Evolutionary conservation across 2,113 vertebrate species (phyloP).

Genomic region (Paramormyrops kingsleyae): DNA sequence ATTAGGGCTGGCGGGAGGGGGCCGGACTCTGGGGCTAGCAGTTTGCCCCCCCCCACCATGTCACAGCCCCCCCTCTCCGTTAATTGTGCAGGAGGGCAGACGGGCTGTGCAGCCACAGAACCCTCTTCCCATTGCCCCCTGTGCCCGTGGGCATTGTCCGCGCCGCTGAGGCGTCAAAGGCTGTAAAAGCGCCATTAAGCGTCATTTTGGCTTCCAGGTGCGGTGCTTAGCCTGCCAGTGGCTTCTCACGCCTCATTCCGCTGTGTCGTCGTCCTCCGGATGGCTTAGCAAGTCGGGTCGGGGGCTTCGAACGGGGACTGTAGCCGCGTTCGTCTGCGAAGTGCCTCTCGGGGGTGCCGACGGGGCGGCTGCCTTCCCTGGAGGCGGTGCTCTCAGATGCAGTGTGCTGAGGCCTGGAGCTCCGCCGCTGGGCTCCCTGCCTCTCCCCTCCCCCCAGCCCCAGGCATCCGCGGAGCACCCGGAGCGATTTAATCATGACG

Average conservation of each 20-base stretch:
- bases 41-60: neutral
- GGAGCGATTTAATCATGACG: neutral
- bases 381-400: neutral
- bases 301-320: neutral
- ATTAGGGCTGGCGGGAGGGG: neutral
- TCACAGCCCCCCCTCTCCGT: neutral
- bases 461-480: neutral
- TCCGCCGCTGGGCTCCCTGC: neutral
- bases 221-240: neutral
- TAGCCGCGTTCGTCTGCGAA: neutral
- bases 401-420: neutral
- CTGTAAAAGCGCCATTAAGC: neutral
- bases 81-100: neutral
- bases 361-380: neutral
- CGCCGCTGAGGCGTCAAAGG: neutral
- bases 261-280: neutral
- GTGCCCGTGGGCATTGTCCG: neutral
- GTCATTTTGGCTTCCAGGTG: conserved; percentile 6
- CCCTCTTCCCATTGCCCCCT: neutral
- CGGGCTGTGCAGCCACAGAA: neutral
- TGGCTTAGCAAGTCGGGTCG: neutral
- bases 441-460: neutral
- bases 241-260: neutral
- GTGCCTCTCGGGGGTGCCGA: neutral
- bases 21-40: neutral